A percentile compares a stretch with the other conserved stretches of the same genome.
Conservation (phyloP, 2,113 vertebrate genomes). For the Chloroceryle aenea region DNA sequence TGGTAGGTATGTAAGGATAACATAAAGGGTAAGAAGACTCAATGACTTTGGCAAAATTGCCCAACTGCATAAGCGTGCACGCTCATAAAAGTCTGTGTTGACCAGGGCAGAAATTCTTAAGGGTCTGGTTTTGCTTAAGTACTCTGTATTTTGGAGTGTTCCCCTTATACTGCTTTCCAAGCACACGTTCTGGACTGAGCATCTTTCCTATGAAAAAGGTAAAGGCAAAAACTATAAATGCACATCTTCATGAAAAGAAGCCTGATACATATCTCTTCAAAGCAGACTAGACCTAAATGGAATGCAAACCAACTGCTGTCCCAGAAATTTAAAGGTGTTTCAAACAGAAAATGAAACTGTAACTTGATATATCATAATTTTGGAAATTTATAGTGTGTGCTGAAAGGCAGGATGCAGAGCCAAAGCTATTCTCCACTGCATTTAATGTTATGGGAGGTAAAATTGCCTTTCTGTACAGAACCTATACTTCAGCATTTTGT, state of each 20-base stretch:
- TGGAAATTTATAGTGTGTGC: neutral
- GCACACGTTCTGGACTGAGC: neutral
- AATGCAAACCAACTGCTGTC: neutral
- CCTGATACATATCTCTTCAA: neutral
- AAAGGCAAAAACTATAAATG: neutral
- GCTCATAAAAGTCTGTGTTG: neutral
- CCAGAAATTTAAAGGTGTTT: neutral
- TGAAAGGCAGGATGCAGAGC: neutral
- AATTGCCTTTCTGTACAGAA: neutral
- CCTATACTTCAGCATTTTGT: neutral
- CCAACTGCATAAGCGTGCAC: neutral
- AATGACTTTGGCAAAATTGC: neutral
- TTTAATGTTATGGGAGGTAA: neutral
- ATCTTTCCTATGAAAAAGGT: constrained; percentile 1
- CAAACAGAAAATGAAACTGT: constrained; percentile 23
- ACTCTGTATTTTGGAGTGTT: neutral
- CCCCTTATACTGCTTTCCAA: neutral
- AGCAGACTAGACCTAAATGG: neutral
- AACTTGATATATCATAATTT: neutral
- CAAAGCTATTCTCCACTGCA: neutral
- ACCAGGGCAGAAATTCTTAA: neutral
- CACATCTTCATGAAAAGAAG: neutral
- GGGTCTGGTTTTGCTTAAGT: constrained; percentile 20
- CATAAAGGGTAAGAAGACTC: neutral
- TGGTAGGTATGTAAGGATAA: neutral